Evolutionary conservation across 2,888 invertebrate genomes (phyloP).

Genomic region (Meghimatium bilineatum): DNA sequence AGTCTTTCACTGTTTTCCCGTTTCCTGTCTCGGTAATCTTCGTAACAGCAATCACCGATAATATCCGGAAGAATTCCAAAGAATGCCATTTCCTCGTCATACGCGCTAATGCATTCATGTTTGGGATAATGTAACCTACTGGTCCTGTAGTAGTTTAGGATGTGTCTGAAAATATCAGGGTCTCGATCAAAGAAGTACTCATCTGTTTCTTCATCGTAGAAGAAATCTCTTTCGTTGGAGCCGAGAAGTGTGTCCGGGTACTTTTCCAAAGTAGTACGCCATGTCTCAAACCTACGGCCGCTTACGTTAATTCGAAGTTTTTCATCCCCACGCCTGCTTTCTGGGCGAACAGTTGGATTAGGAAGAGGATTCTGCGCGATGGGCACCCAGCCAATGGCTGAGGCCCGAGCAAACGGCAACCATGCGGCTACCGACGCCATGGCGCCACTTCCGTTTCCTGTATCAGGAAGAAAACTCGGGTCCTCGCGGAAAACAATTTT

Average conservation of each 20-base stretch:
- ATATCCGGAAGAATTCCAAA: conserved; percentile 98
- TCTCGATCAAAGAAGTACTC: conserved; percentile 99
- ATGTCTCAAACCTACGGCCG: conserved; percentile 94
- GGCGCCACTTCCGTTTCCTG: conserved; percentile 53
- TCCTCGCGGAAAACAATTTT: conserved; percentile 69
- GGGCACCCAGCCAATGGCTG: conserved; percentile 99
- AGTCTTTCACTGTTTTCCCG: conserved; percentile 98
- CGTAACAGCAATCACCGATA: conserved; percentile 99
- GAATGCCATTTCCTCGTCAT: conserved; percentile 99
- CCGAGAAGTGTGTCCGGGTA: conserved; percentile 99
- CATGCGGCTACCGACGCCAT: conserved; percentile 99
- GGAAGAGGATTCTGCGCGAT: conserved; percentile 98
- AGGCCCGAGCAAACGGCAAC: conserved; percentile 99
- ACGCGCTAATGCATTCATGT: conserved; percentile 98
- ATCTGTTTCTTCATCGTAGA: conserved; percentile 97
- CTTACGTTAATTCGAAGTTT: conserved; percentile 94
- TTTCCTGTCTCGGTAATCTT: conserved; percentile 98
- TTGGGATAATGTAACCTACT: conserved; percentile 99
- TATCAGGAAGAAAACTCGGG: conserved; percentile 62
- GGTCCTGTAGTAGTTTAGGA: conserved; percentile 98
- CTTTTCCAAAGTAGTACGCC: conserved; percentile 99
- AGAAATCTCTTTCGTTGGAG: conserved; percentile 98
- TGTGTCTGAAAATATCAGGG: conserved; percentile 98
- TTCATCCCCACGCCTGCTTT: conserved; percentile 95
- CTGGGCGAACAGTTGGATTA: conserved; percentile 94